Evolutionary conservation across 2,797 vertebrate genomes (phyloP).

Genomic region (Pyrrhura leucotis): DNA sequence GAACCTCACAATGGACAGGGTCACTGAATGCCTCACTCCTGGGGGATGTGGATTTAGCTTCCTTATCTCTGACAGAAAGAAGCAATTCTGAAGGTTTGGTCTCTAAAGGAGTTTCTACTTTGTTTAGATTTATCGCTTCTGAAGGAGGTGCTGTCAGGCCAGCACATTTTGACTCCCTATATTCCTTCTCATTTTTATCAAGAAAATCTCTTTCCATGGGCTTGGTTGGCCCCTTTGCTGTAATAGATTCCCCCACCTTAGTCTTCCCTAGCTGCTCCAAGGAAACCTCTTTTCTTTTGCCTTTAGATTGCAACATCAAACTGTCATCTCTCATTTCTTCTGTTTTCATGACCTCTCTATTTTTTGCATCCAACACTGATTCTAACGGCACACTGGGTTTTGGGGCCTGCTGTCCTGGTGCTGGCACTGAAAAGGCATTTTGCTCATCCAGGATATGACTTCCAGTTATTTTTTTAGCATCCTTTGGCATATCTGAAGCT

Average conservation of each 20-base stretch:
- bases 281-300: not conserved
- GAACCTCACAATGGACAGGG: fast-evolving
- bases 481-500: not conserved
- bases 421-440: not conserved
- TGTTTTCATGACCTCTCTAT: fast-evolving
- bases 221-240: not conserved
- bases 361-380: not conserved
- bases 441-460: not conserved
- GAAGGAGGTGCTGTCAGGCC: not conserved
- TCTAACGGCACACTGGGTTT: fast-evolving
- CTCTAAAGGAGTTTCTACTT: not conserved
- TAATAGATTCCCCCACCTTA: not conserved
- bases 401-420: not conserved
- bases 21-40: fast-evolving
- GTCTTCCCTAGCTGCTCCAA: not conserved
- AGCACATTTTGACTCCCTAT: not conserved
- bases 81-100: not conserved
- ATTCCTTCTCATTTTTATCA: not conserved
- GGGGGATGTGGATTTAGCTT: not conserved
- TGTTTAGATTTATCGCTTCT: not conserved
- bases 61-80: not conserved
- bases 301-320: not conserved
- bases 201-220: not conserved
- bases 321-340: not conserved
- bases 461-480: not conserved